A percentile compares a stretch with the other conserved stretches of the same genome.
Conservation (phyloP, 2,888 invertebrate genomes). For the Euspilapteryx auroguttella region DNA sequence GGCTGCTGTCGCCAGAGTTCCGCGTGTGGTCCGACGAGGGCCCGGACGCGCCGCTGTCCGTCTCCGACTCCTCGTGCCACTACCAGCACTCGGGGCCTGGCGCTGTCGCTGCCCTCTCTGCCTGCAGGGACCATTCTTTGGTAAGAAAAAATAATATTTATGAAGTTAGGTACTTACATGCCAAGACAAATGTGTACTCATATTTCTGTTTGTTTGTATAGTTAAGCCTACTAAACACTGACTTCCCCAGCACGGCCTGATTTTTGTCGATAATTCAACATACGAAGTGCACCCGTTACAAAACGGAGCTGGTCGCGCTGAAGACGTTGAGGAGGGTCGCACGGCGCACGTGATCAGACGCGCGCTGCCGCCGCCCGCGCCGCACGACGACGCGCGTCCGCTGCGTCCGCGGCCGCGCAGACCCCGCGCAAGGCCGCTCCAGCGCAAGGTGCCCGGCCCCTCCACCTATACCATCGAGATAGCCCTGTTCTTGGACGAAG, state of each 20-base stretch:
- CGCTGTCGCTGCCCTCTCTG: constrained; percentile 68
- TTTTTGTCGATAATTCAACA: constrained; percentile 68
- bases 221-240: too few species aligned
- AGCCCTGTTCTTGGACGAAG: constrained; percentile 74
- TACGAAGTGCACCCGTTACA: constrained; percentile 70
- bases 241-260: constrained; percentile 72
- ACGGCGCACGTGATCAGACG: constrained; percentile 64
- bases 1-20: constrained; percentile 62
- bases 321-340: constrained; percentile 27
- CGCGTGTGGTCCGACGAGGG: constrained; percentile 58
- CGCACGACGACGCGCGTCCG: constrained; percentile 39
- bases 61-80: constrained; percentile 58
- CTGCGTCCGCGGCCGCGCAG: constrained; percentile 16
- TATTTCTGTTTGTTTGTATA: too few species aligned
- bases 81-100: constrained; percentile 63
- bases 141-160: constrained; percentile 37
- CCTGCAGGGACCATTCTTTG: constrained; percentile 64
- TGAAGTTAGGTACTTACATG: constrained; percentile 1
- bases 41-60: constrained; percentile 32
- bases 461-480: constrained; percentile 66
- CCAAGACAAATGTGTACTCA: too few species aligned
- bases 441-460: constrained; percentile 17
- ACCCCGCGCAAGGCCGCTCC: constrained; percentile 18
- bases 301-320: constrained; percentile 27
- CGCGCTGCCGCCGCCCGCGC: constrained; percentile 41